Base-by-base conservation (phyloP, 64 coral and sea anemone genomes). In the Stichodactyla helianthus region DNA sequence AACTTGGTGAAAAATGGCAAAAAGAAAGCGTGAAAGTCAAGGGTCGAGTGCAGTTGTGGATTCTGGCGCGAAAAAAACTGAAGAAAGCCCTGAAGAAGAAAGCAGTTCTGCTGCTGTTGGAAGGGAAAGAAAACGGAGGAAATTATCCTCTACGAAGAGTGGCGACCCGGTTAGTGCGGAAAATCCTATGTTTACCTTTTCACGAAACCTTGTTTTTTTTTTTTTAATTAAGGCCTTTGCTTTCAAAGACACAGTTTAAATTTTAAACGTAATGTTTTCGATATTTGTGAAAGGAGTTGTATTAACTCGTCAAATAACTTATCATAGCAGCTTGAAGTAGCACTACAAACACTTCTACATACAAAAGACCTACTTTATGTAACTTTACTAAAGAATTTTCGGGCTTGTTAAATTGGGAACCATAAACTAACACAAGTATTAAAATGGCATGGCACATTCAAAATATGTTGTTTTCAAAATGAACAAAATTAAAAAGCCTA, bases 111-210 rank as follows among this genome's bases (percentile, higher is more conserved):
- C 78, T 52, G 71, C 67, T 5, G 83, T 79, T 56, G 83, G 74
- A 53, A 35, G 79, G 0, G 93, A 90, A 27, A 94, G 84, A 31
- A 94, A 94, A 71, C 78, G 89, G 59, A 90, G 93, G 52, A 94
- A 94, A 50, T 50, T 86, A 50, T 91, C 93, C 57, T 87, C 90
- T 3, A 87, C 90, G 5, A 85, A 79, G 54, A 87, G 81, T 79
- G 53, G 82, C 35, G 93, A 94, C 35, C 93, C 93, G 19, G 93
- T 94, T 59, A 94, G 93, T 84, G 68, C 7, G n/a, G 1, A 19
- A 83, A 77, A 10, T 50, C 8, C 50, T 16, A 55, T 76, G 35
- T n/a, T 77, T 12, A 25, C 79, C 1, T 44, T 77, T 79, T 18
- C 26, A 68, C 9, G 5, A 26, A 18, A 3, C 6, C 18, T 54